Evolutionary conservation across 2,797 vertebrate species (phyloP).

Genomic region (Cyclura pinguis): DNA sequence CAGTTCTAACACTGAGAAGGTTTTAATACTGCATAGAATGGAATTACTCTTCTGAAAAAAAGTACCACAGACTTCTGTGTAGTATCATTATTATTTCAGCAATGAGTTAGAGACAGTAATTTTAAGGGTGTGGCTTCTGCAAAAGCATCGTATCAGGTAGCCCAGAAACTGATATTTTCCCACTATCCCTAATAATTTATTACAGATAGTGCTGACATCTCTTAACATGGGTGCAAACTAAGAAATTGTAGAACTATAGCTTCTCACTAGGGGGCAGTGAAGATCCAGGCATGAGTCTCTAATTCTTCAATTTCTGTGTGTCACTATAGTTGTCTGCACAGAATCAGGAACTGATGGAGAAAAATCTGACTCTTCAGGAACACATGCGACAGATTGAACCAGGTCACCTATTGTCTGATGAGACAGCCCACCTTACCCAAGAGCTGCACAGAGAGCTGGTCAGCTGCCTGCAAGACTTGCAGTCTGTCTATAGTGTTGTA

Average conservation of each 20-base stretch:
- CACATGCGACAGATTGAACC: constrained; percentile 81
- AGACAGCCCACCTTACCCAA: constrained; percentile 81
- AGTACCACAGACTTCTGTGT: background rate
- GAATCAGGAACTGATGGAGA: constrained; percentile 97
- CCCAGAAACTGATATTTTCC: background rate
- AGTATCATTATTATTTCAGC: background rate
- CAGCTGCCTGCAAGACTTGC: constrained; percentile 90
- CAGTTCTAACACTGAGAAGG: background rate
- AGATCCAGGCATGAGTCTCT: background rate
- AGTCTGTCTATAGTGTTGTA: constrained; percentile 93
- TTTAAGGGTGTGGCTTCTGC: background rate
- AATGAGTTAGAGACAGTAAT: too few relatives aligned
- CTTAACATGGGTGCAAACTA: background rate
- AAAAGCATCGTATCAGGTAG: background rate
- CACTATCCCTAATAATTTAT: background rate
- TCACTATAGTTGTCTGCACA: constrained; percentile 88
- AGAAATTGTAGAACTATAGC: background rate
- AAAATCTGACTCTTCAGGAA: constrained; percentile 94
- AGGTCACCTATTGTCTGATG: constrained; percentile 74
- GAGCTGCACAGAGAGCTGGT: constrained; percentile 88
- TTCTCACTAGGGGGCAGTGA: background rate
- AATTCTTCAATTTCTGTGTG: background rate
- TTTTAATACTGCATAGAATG: background rate
- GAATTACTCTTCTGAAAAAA: background rate
- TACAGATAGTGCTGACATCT: background rate